A percentile compares a stretch with the other conserved stretches of the same genome.
These are phyloP conservation scores for Lathronympha strigana DNA, from an alignment of 2,888 invertebrate species.

Conservation along the genomic window DNA sequence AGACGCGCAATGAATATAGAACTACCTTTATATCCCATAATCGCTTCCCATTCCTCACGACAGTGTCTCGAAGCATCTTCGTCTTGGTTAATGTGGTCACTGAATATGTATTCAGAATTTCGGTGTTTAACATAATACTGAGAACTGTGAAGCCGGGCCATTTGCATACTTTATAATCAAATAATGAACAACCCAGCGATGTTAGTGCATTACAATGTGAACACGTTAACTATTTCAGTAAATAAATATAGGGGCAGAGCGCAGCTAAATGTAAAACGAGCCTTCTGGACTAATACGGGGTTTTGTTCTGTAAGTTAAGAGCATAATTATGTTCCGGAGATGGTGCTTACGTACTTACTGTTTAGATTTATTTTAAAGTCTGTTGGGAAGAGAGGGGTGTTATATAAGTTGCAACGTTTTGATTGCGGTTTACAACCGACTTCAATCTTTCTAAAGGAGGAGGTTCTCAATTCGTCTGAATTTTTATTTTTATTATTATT, in stretches of 20 bases:
- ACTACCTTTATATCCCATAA: background rate
- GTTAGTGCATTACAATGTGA: constrained; percentile 24
- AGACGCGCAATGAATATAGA: constrained; percentile 12
- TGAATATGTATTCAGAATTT: constrained; percentile 63
- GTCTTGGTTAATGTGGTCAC: constrained; percentile 53
- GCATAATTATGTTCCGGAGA: background rate
- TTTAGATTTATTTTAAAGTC: no score
- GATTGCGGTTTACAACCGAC: no score
- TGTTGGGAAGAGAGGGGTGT: no score
- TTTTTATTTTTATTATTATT: no score
- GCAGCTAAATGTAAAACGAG: constrained; percentile 6
- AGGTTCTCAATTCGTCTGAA: no score
- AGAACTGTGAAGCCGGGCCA: constrained; percentile 42
- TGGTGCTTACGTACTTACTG: no score
- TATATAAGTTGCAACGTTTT: no score
- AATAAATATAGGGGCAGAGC: constrained; percentile 12
- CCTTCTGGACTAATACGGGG: background rate
- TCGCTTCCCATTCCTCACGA: background rate
- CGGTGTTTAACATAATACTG: constrained; percentile 53
- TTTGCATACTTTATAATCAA: constrained; percentile 43
- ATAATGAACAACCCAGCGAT: constrained; percentile 31
- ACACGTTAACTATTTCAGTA: constrained; percentile 16
- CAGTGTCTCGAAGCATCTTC: constrained; percentile 5
- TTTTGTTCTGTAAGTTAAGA: background rate
- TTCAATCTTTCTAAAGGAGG: no score